phyloP scores from a whole-genome alignment of 2,888 invertebrate species.

The Mayetiola destructor region DNA sequence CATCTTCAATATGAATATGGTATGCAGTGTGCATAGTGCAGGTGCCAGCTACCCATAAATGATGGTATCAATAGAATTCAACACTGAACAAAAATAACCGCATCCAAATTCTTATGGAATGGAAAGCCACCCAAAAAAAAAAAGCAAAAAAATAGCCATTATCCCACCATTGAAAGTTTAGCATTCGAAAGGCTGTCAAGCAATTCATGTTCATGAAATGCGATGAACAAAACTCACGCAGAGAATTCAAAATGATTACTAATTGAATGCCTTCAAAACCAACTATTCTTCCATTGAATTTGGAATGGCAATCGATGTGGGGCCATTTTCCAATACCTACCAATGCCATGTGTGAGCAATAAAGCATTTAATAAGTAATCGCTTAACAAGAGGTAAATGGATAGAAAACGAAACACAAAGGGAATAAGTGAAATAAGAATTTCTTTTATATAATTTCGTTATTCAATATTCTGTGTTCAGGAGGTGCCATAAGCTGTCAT shows the following conservation, averaged over 20 bases:
- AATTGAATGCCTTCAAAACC: slow-evolving; percentile 11
- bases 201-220: neutral
- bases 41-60: too few relatives aligned
- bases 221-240: neutral
- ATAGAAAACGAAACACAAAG: too few relatives aligned
- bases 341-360: neutral
- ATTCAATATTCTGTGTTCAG: neutral
- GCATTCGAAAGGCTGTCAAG: neutral
- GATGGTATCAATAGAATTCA: too few relatives aligned
- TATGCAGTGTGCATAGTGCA: too few relatives aligned
- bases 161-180: neutral
- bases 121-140: neutral
- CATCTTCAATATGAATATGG: too few relatives aligned
- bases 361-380: slow-evolving; percentile 1
- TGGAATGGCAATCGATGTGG: too few relatives aligned
- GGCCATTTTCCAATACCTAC: too few relatives aligned
- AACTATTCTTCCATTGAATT: neutral
- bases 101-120: too few relatives aligned
- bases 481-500: neutral
- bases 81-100: too few relatives aligned
- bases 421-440: neutral
- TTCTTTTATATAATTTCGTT: neutral
- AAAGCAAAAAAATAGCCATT: slow-evolving; percentile 11
- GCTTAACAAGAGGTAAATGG: neutral
- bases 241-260: neutral